These are phyloP conservation scores for Drosophila lini DNA, from an alignment of 1,140 invertebrate genomes.

Conservation along the genomic window DNA sequence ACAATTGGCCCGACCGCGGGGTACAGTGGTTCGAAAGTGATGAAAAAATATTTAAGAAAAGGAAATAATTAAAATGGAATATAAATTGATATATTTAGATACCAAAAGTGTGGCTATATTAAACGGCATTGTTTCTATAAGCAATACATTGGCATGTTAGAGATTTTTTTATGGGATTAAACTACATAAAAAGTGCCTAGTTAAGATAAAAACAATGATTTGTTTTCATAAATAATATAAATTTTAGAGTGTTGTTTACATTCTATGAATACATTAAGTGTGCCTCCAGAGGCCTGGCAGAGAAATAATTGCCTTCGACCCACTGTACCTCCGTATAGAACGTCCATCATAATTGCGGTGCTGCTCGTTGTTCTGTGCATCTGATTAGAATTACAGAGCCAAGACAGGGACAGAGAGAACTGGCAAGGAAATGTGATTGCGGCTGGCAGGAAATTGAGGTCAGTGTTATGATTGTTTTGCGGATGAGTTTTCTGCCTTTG, in stretches of 20 bases:
- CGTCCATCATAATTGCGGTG: constrained; percentile 71
- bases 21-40: constrained; percentile 21
- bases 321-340: constrained; percentile 29
- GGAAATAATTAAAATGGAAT: neutral
- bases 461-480: constrained; percentile 82
- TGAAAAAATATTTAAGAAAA: too few relatives aligned
- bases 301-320: neutral
- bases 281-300: too few relatives aligned
- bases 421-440: constrained; percentile 77
- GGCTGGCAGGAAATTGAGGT: constrained; percentile 81
- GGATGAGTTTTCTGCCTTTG: constrained; percentile 68
- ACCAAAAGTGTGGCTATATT: neutral
- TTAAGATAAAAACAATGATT: too few relatives aligned
- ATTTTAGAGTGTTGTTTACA: too few relatives aligned
- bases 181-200: too few relatives aligned
- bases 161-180: too few relatives aligned
- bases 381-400: constrained; percentile 76
- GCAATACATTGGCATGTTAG: too few relatives aligned
- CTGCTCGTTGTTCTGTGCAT: constrained; percentile 59
- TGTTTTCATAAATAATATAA: too few relatives aligned
- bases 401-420: constrained; percentile 17
- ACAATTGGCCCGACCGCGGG: constrained; percentile 32
- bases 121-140: too few relatives aligned
- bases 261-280: too few relatives aligned
- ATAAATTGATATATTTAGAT: neutral